Evolutionary conservation across 2,888 invertebrate genomes (phyloP), one percentile per base, ranked within the genome.

Genomic region (Orthosia gothica): DNA sequence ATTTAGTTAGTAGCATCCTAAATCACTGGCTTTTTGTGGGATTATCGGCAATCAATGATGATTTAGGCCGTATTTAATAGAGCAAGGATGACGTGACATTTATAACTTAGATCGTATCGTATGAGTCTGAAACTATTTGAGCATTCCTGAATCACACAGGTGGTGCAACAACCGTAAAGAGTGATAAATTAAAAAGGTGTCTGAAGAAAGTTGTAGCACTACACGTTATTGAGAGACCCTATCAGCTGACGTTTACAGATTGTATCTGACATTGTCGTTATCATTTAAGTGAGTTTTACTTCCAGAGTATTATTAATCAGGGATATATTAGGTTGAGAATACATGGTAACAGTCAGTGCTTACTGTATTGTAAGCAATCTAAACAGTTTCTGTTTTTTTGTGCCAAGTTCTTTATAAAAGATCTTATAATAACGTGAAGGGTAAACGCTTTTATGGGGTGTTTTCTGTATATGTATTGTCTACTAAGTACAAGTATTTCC

Each of bases 241-340:
- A 32, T 59, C 70, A 9, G 40, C 40, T 49, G 70, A 57, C 55
- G 57, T 49, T n/a, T 49, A 73, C 32, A 63, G 61, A 61, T 68
- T n/a, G 3, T 49, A 59, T 26, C 16, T 45, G 67, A n/a, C 13
- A 20, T 15, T 12, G 20, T 40, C 20, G 20, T 13, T 23, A 16
- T 0, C 23, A 15, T 26, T 26, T 13, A 45, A 9, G 23, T 49
- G 12, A 49, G 20, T 74, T 75, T 65, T 50, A 5, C 13, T 76
- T 20, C 18, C 23, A 67, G 11, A 26, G 16, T 5, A 20, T 45
- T 9, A 40, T 20, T 40, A n/a, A 20, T 52, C 7, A 47, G 5
- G 5, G 2, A 4, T 12, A 7, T 0, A 26, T 62, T 45, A 76
- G 4, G 50, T 5, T 62, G 15, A 32, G 18, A 26, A 18, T 20